Evolutionary conservation across 2,888 invertebrate species (phyloP), one percentile per base, ranked within the genome.

Genomic region (Ferrisia virgata): DNA sequence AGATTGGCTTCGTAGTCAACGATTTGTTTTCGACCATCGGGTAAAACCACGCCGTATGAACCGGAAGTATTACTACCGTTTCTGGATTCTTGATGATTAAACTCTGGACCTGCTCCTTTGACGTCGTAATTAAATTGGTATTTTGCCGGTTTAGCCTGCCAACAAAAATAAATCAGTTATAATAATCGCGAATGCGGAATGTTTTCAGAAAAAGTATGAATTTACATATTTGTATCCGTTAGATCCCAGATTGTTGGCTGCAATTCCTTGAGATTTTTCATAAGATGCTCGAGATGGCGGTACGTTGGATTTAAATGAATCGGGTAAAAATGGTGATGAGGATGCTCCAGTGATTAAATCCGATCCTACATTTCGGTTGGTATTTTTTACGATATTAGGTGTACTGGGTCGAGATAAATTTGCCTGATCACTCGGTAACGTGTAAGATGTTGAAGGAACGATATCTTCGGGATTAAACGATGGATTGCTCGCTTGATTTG

Each of bases 61-160:
- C 93, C 93, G 8, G 91, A 91, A 0, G 92, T 92, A 78, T 90
- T 90, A 86, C 92, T 91, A 83, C 92, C 92, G 87, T 92, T 92
- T 31, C 92, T 89, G 87, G 91, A 91, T 88, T 93, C 92, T 79
- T 90, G 91, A 88, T 93, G 92, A 0, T 92, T 92, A 87, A 92
- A 93, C 87, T 92, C 91, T 53, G 92, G 87, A 69, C 90, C 92
- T 1, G 88, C 89, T 87, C 92, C 92, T 87, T 91, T 91, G 11
- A 92, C 92, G 87, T 92, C 91, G 88, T 92, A 92, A 0, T 91
- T 91, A 87, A 91, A 92, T 87, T 92, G 91, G 87, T 92, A 92
- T 87, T 92, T 92, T 13, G 91, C 91, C 84, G 92, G 92, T 86
- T 91, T 89, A 78, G 84, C 72, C 92, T 92, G 86, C 43, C 79